Evolutionary conservation across 2,113 vertebrate species (phyloP).

Genomic region (Acanthochromis polyacanthus): DNA sequence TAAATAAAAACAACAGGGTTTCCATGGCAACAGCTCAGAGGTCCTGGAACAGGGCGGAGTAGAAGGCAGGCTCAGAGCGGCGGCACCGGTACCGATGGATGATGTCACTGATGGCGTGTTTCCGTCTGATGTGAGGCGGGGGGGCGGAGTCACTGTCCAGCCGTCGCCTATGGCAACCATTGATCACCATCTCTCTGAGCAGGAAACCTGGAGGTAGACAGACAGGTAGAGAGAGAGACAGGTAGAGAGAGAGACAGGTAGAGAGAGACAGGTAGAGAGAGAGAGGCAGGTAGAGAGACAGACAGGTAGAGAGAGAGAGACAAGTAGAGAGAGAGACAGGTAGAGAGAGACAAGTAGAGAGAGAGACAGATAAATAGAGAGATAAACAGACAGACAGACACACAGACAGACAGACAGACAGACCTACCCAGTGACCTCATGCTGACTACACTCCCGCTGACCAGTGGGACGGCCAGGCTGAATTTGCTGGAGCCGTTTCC

Average conservation of each 20-base stretch:
- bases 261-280: too few relatives aligned
- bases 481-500: conserved; percentile 43
- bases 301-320: neutral
- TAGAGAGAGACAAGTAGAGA: too few relatives aligned
- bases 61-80: conserved; percentile 49
- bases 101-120: conserved; percentile 57
- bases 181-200: conserved; percentile 49
- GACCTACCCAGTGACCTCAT: conserved; percentile 42
- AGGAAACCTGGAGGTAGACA: conserved; percentile 35
- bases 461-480: conserved; percentile 35
- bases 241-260: too few relatives aligned
- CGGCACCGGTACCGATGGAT: conserved; percentile 29
- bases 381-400: too few relatives aligned
- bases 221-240: too few relatives aligned
- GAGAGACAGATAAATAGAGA: too few relatives aligned
- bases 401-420: too few relatives aligned
- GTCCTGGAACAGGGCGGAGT: conserved; percentile 48
- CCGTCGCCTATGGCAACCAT: conserved; percentile 38
- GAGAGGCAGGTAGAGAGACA: neutral
- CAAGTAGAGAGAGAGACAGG: too few relatives aligned
- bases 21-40: conserved; percentile 9
- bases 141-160: conserved; percentile 52
- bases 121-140: conserved; percentile 44
- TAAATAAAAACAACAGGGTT: too few relatives aligned
- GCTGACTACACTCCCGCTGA: conserved; percentile 57